Evolutionary conservation across 2,888 invertebrate species (phyloP), one percentile per base, ranked within the genome.

Genomic region (Andrena minutula): DNA sequence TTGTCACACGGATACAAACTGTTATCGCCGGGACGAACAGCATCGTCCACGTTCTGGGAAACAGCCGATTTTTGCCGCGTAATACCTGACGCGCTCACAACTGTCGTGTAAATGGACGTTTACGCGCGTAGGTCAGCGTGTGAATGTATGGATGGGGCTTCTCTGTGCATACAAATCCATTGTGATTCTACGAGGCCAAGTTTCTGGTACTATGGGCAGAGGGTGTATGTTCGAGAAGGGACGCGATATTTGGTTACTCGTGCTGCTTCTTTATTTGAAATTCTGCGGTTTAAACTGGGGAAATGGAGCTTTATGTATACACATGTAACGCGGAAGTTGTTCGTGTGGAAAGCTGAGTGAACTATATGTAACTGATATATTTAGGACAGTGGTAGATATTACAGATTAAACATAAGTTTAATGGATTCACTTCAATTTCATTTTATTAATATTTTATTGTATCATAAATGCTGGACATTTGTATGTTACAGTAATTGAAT

Each of bases 1-100:
- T 73, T 83, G 76, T 83, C 81, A 61, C 41, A 49, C 16, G 60
- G 61, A 53, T 77, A 81, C 81, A 81, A 83, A 83, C 73, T 81
- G 83, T 81, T 83, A 83, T 81, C 80, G 61, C 23, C 47, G 63
- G 49, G 35, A 65, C 66, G 53, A 51, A 61, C 23, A 1, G 23
- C 79, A 16, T 28, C 65, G 53, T 35, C 53, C 56, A 30, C 60
- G 26, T 16, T 10, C 20, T n/a, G 47, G 53, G 32, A n/a, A 49
- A 68, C 75, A 7, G 30, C 58, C 61, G 53, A 73, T 65, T 61
- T 71, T 77, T 64, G 6, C 58, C 64, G n/a, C 49, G 72, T 70
- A 61, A 79, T 74, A 41, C 53, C 66, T 23, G 26, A 66, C 66
- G 47, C 32, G 47, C 28, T 51, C 23, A 30, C 16, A 16, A 26